Evolutionary conservation across 2,888 invertebrate genomes (phyloP).

Genomic region (Ornithoptera alexandrae): DNA sequence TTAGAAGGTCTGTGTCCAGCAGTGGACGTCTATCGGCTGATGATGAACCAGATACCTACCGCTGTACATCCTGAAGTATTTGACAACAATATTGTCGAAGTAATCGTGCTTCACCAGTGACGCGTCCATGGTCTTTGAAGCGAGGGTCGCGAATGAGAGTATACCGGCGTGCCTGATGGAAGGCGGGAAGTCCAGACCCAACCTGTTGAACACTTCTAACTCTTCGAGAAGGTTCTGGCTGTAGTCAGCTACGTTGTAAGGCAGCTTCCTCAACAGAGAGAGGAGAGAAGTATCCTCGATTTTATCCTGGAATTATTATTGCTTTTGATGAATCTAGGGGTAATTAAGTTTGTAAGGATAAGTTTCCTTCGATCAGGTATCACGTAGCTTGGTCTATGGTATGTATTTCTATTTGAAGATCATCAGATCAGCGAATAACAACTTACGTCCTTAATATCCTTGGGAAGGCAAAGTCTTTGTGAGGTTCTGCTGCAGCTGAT

Average conservation of each 20-base stretch:
- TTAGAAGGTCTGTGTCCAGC: too few species aligned
- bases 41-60: slow-evolving; percentile 63
- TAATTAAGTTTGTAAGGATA: too few species aligned
- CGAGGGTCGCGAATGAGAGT: slow-evolving; percentile 84
- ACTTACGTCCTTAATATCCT: too few species aligned
- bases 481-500: too few species aligned
- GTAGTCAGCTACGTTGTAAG: slow-evolving; percentile 83
- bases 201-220: slow-evolving; percentile 73
- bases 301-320: slow-evolving; percentile 57
- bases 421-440: too few species aligned
- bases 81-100: slow-evolving; percentile 85
- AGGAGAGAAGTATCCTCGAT: slow-evolving; percentile 83
- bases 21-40: too few species aligned
- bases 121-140: slow-evolving; percentile 82
- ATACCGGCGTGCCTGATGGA: slow-evolving; percentile 85
- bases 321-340: too few species aligned
- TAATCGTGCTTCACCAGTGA: slow-evolving; percentile 79
- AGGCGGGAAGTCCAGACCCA: slow-evolving; percentile 59
- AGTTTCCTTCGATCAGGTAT: too few species aligned
- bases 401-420: too few species aligned
- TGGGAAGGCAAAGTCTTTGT: too few species aligned
- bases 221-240: slow-evolving; percentile 74
- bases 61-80: slow-evolving; percentile 85
- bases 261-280: slow-evolving; percentile 83
- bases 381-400: too few species aligned